phyloP scores from a whole-genome alignment of 2,113 vertebrate species.

The Rhadina sibilatrix region DNA sequence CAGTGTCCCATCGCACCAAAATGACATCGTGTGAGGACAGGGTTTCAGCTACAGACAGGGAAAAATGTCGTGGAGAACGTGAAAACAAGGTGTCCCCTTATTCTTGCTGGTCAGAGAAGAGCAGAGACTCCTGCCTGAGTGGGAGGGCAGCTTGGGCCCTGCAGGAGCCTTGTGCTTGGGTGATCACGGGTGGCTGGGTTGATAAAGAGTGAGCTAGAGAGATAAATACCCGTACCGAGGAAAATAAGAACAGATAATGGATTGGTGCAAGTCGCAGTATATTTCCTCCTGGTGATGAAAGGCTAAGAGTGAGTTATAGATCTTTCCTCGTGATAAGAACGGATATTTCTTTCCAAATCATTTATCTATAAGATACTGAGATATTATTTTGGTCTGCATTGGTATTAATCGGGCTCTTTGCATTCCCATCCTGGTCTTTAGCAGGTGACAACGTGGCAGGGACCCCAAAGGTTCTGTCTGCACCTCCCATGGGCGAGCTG shows the following conservation, averaged over 20 bases:
- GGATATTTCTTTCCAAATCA: slow-evolving; percentile 42
- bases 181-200: background rate
- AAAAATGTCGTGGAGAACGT: background rate
- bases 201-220: slow-evolving; percentile 39
- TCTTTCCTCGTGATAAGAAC: background rate
- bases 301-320: slow-evolving; percentile 47
- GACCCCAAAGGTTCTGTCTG: background rate
- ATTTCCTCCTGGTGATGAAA: slow-evolving; percentile 60
- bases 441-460: background rate
- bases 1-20: background rate
- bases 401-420: slow-evolving; percentile 58
- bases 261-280: background rate
- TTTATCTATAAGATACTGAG: slow-evolving; percentile 18
- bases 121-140: background rate
- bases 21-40: fast-evolving
- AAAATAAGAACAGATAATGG: slow-evolving; percentile 58
- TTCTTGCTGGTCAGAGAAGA: background rate
- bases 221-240: background rate
- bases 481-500: background rate
- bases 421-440: background rate
- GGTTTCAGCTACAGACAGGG: background rate
- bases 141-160: background rate
- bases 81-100: background rate
- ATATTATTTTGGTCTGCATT: slow-evolving; percentile 16
- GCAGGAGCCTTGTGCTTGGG: background rate